Evolutionary conservation across 2,113 vertebrate species (phyloP).

Genomic region (Melanerpes formicivorus): DNA sequence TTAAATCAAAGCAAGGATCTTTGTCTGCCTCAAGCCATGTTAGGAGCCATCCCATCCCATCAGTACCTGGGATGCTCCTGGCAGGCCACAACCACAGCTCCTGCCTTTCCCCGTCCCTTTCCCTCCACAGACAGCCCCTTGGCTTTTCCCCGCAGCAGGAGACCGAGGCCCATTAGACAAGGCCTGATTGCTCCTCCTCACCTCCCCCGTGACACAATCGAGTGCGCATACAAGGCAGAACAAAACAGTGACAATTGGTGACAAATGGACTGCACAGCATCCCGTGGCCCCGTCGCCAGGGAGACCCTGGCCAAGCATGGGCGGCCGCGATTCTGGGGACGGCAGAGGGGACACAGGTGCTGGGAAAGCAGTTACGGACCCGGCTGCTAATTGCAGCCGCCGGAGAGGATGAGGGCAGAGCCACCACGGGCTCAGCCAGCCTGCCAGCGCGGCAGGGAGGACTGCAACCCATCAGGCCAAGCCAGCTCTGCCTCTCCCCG

Average conservation of each 20-base stretch:
- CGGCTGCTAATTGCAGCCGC: slow-evolving; percentile 53
- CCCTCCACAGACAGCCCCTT: not conserved
- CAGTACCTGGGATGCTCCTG: not conserved
- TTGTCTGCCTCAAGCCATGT: accelerated
- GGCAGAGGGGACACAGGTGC: slow-evolving; percentile 79
- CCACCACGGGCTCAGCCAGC: not conserved
- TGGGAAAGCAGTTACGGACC: slow-evolving; percentile 60
- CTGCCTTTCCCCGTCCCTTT: not conserved
- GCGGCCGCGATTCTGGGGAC: slow-evolving; percentile 46
- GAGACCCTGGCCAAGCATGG: slow-evolving; percentile 77
- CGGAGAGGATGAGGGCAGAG: not conserved
- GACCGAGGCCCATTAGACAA: slow-evolving; percentile 71
- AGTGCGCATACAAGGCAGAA: slow-evolving; percentile 80
- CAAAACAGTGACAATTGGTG: slow-evolving; percentile 92
- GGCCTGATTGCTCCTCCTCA: slow-evolving; percentile 61
- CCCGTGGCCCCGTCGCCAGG: slow-evolving; percentile 82
- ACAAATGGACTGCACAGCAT: slow-evolving; percentile 89
- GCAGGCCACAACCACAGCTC: not conserved
- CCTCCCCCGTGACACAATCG: slow-evolving; percentile 78
- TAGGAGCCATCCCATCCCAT: accelerated
- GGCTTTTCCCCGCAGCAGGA: slow-evolving; percentile 43
- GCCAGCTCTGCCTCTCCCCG: not conserved
- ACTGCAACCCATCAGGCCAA: not conserved
- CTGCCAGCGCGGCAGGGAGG: accelerated
- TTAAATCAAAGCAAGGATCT: accelerated